Base-by-base conservation (phyloP, 1,140 invertebrate genomes). In the Drosophila asahinai region DNA sequence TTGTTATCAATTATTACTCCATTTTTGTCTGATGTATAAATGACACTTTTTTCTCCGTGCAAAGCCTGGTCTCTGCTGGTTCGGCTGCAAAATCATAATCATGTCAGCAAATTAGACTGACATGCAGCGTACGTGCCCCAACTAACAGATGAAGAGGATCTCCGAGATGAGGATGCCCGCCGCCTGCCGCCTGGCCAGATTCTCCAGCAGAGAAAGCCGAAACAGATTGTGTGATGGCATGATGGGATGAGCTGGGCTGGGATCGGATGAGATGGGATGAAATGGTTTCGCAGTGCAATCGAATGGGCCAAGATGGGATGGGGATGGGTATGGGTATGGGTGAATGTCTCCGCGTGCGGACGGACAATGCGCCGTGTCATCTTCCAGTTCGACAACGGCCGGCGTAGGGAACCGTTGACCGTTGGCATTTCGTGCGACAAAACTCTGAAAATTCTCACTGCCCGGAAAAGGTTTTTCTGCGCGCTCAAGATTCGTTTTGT, bases 61-160 rank as follows among this genome's bases (percentile, higher is more conserved):
- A 55, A 47, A 48, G 9, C 40, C 47, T 57, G 64, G 62, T 63
- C 77, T 67, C 52, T 68, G 61, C 70, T 80, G 60, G 76, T 57
- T 81, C 73, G 78, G 66, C 65, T 66, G 61, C 71, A 90, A 90
- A 90, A 90, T 90, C 86, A 90, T 90, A 90, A 90, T 90, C 86
- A 90, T 90, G 86, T 90, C 86, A 81, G 82, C 86, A 90, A 90
- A 90, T 90, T 90, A 80, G 86, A 86, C 86, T 90, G 86, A 90
- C 86, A 90, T 90, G 79, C 62, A 63, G 79, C 79, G 82, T 90
- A 90, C 86, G 86, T 90, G 86, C 81, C 71, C 80, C 81, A 90
- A 90, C 81, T 90, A 70, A 59, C 67, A 81, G 86, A 90, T 91
- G 86, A 90, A 70, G 83, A 86, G 86, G 86, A 90, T 90, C 86